Evolutionary conservation across 2,888 invertebrate species (phyloP).

Genomic region (Ennomos fuscantarius): DNA sequence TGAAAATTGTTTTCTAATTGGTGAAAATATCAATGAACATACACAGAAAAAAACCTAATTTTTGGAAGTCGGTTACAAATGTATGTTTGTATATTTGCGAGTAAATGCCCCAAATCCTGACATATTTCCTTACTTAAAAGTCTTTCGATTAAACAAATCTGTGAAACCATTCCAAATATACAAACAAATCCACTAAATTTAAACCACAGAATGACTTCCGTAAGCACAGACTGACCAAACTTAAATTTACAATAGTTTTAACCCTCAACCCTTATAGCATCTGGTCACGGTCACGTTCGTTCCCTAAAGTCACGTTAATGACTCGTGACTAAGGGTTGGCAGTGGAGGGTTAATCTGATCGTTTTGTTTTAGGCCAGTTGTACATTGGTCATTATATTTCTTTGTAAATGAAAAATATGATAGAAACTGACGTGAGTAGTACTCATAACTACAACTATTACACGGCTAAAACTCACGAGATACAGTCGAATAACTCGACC

Average conservation of each 20-base stretch:
- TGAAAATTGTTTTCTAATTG: no score
- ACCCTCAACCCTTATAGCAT: slow-evolving; percentile 10
- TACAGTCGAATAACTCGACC: no score
- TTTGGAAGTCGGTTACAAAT: no score
- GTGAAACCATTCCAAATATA: background rate
- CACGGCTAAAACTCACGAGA: no score
- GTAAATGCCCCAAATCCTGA: no score
- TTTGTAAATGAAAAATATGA: background rate
- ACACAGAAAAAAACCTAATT: no score
- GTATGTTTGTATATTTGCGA: no score
- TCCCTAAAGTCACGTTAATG: slow-evolving; percentile 20
- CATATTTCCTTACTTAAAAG: no score
- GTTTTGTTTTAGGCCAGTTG: slow-evolving; percentile 6
- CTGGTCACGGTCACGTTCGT: slow-evolving; percentile 19
- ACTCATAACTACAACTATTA: no score
- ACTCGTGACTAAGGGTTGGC: slow-evolving; percentile 14
- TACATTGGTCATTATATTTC: background rate
- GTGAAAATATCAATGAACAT: no score
- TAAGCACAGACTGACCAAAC: background rate
- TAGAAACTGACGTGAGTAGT: no score
- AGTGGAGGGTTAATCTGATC: slow-evolving; percentile 18
- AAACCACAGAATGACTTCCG: slow-evolving; percentile 4
- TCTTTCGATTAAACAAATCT: no score
- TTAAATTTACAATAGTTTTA: slow-evolving; percentile 16
- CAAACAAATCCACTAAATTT: slow-evolving; percentile 9